Evolutionary conservation across 2,888 invertebrate genomes (phyloP).

Genomic region (Helicoverpa assulta): DNA sequence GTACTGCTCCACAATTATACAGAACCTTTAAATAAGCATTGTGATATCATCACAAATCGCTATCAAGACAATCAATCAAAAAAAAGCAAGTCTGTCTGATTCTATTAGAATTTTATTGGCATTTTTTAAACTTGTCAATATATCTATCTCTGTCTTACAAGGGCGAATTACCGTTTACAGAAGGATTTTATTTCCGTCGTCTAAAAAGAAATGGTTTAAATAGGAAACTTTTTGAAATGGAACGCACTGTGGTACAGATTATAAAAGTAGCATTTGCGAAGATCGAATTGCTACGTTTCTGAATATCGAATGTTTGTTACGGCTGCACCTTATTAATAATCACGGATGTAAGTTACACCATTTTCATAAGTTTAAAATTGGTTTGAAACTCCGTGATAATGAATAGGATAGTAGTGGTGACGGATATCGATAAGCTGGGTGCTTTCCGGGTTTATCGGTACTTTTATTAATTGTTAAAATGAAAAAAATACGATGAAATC

Average conservation of each 20-base stretch:
- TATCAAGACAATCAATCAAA: slow-evolving; percentile 50
- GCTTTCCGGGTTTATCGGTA: no score
- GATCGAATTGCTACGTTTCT: slow-evolving; percentile 19
- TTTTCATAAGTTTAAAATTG: no score
- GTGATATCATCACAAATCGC: slow-evolving; percentile 57
- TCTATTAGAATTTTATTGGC: slow-evolving; percentile 13
- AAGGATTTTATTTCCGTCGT: not conserved
- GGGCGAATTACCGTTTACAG: not conserved
- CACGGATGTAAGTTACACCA: no score
- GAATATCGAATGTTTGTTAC: not conserved
- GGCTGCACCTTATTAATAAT: no score
- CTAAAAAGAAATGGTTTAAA: slow-evolving; percentile 1
- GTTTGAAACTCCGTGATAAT: no score
- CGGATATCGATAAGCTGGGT: no score
- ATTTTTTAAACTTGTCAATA: slow-evolving; percentile 12
- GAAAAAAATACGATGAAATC: no score
- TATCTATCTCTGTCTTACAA: slow-evolving; percentile 23
- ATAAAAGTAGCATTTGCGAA: slow-evolving; percentile 39
- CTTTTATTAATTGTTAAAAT: no score
- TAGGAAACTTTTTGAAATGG: not conserved
- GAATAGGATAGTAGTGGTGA: no score
- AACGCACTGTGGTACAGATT: slow-evolving; percentile 27
- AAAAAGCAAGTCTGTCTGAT: slow-evolving; percentile 19
- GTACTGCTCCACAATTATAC: slow-evolving; percentile 20
- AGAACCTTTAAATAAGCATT: slow-evolving; percentile 39